Evolutionary conservation across 1,140 invertebrate genomes (phyloP).

Genomic region (Pogonognathellus flavescens): DNA sequence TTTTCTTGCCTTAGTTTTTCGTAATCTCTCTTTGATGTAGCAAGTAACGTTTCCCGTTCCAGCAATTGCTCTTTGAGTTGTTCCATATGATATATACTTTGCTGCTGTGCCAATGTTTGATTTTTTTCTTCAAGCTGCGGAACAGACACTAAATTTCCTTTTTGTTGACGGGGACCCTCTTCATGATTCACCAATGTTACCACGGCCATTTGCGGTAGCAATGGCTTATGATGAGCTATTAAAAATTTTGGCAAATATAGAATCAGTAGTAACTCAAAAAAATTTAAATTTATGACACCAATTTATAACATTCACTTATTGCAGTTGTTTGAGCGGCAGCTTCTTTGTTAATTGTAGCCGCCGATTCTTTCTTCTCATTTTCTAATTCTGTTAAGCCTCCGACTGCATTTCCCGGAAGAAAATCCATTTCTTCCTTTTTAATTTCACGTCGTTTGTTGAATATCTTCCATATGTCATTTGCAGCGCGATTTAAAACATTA

Average conservation of each 20-base stretch:
- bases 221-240: slow-evolving; percentile 23
- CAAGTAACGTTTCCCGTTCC: slow-evolving; percentile 85
- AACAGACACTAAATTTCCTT: slow-evolving; percentile 93
- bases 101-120: slow-evolving; percentile 99
- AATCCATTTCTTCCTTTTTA: no score
- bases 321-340: no score
- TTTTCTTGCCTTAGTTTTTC: slow-evolving; percentile 94
- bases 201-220: slow-evolving; percentile 42
- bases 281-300: no score
- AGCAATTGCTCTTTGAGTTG: slow-evolving; percentile 98
- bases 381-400: no score
- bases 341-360: no score
- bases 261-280: no score
- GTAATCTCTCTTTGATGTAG: slow-evolving; percentile 89
- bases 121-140: slow-evolving; percentile 98
- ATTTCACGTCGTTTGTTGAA: no score
- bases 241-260: not conserved
- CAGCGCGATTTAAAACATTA: no score
- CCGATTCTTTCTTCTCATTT: no score
- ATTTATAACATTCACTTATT: no score
- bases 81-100: slow-evolving; percentile 95
- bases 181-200: slow-evolving; percentile 77
- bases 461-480: no score
- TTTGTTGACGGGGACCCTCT: slow-evolving; percentile 83
- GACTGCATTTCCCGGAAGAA: no score